Base-by-base conservation (phyloP, 2,888 invertebrate species). In the Craniophora ligustri region DNA sequence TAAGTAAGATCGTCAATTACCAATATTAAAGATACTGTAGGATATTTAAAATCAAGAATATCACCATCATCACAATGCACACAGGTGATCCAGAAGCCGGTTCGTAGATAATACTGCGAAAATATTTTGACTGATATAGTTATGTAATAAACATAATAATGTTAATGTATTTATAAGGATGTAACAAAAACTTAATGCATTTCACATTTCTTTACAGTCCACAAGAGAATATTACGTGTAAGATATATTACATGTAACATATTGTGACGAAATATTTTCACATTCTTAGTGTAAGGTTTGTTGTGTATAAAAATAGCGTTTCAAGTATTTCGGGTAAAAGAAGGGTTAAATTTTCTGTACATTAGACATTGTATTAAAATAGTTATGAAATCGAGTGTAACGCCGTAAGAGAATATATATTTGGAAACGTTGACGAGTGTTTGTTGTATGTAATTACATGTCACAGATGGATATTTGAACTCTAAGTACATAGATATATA, bases 191-290 rank as follows among this genome's bases (percentile, higher is more conserved):
- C 88, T 87, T 90, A 88, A 89, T 92, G 92, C 92, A 93, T 93
- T 93, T 93, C 90, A 90, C 91, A 88, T 92, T 92, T 91, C 91
- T 91, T 89, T 89, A 91, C 89, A 91, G 91, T 91, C 90, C 90
- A 88, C 91, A 89, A 85, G 86, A 85, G 76, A 86, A 86, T 89
- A 78, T 81, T 85, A 88, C 83, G 82, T 85, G 85, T 89, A 88
- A 88, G 88, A 86, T 90, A 86, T 90, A 61, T 82, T 85, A 87
- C 84, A 82, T 84, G 84, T 89, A 88, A 87, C 88, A 87, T 89
- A 88, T 88, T 88, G 86, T 88, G 90, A 88, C 85, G 84, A 89
- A 88, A 91, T 92, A 92, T 92, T 93, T 93, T 93, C 92, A 91
- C 92, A 91, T 90, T 87, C 79, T 78, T 91, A 92, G 87, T 46